phyloP scores from a whole-genome alignment of 35 echinoderm and acorn worm genomes.

The Hemicentrotus pulcherrimus region DNA sequence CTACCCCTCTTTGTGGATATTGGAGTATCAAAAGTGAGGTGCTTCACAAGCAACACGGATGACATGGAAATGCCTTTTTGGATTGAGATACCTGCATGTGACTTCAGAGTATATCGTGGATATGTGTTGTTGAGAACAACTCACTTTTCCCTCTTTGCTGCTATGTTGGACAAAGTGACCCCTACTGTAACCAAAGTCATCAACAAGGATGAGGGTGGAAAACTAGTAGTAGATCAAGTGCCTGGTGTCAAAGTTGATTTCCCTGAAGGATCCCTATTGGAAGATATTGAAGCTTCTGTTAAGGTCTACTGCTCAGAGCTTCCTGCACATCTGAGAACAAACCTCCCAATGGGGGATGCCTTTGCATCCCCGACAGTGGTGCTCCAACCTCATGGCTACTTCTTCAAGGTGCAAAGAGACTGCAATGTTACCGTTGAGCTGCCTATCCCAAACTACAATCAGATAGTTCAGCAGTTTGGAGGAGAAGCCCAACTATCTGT shows the following conservation, averaged over 20 bases:
- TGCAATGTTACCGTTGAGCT: slow-evolving; percentile 76
- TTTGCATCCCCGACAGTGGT: slow-evolving; percentile 75
- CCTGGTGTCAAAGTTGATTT: slow-evolving; percentile 81
- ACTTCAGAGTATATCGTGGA: slow-evolving; percentile 65
- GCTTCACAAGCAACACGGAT: slow-evolving; percentile 75
- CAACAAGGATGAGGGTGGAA: slow-evolving; percentile 65
- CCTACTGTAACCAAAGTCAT: slow-evolving; percentile 66
- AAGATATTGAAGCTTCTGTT: slow-evolving; percentile 67
- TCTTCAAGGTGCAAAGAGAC: slow-evolving; percentile 58
- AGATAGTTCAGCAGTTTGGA: slow-evolving; percentile 81
- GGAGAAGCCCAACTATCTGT: slow-evolving; percentile 69
- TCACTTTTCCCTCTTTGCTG: slow-evolving; percentile 89
- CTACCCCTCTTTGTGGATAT: slow-evolving; percentile 75
- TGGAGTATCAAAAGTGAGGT: slow-evolving; percentile 68
- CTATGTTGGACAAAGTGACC: slow-evolving; percentile 61
- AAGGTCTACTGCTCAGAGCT: slow-evolving; percentile 77
- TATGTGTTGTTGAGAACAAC: slow-evolving; percentile 76
- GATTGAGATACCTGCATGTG: slow-evolving; percentile 75
- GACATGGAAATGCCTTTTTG: slow-evolving; percentile 77
- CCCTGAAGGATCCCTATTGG: slow-evolving; percentile 64
- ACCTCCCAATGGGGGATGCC: slow-evolving; percentile 60
- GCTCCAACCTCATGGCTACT: slow-evolving; percentile 82
- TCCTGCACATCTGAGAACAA: slow-evolving; percentile 57
- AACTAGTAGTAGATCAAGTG: slow-evolving; percentile 76
- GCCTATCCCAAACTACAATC: slow-evolving; percentile 80